Percentiles rank a stretch among this genome's conserved stretches.
These are phyloP conservation scores for Idaea straminata DNA, from an alignment of 2,888 invertebrate species.

Conservation along the genomic window DNA sequence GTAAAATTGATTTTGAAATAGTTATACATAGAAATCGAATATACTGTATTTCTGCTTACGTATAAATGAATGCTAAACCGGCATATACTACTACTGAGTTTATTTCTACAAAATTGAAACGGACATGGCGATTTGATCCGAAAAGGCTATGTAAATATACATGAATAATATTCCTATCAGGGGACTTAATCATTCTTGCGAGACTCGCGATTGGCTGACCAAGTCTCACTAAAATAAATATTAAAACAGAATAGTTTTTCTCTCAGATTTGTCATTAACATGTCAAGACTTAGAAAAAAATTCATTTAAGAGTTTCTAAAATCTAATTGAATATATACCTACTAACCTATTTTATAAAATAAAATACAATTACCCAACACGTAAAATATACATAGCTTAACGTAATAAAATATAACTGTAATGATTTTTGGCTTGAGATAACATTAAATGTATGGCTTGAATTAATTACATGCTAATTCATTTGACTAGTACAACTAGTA, in stretches of 20 bases:
- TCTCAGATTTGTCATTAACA: no score
- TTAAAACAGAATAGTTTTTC: no score
- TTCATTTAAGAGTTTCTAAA: background rate
- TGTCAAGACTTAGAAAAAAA: background rate
- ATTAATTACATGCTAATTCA: slow-evolving; percentile 34
- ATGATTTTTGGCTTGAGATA: slow-evolving; percentile 43
- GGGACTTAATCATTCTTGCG: no score
- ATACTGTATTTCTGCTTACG: no score
- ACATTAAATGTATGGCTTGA: slow-evolving; percentile 38
- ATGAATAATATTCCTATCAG: no score
- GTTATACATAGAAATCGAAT: background rate
- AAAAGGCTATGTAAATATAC: no score
- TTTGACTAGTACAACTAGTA: slow-evolving; percentile 56
- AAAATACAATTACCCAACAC: slow-evolving; percentile 16
- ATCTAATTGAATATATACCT: background rate
- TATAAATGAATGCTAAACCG: no score
- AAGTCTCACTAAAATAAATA: no score
- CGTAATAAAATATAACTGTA: slow-evolving; percentile 20
- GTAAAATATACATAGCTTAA: slow-evolving; percentile 27
- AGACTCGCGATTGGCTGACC: no score
- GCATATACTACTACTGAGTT: no score
- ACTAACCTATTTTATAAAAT: background rate
- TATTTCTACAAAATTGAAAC: no score
- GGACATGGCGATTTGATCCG: no score
- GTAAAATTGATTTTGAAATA: background rate